Percentiles rank a stretch among this genome's conserved stretches.
phyloP scores from a whole-genome alignment of 2,797 vertebrate species.

The Micrastur ruficollis region DNA sequence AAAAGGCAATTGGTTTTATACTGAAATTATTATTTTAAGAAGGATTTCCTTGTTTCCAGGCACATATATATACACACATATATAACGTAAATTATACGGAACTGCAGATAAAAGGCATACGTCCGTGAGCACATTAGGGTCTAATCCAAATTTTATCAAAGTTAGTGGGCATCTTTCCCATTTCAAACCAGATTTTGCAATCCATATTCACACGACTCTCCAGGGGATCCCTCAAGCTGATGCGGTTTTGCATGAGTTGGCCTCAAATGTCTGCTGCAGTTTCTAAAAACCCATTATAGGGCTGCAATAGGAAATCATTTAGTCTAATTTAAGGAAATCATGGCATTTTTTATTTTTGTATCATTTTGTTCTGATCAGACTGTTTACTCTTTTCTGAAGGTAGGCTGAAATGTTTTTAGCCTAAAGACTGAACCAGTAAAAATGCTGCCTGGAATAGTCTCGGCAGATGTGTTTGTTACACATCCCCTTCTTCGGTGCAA shows the following conservation, averaged over 20 bases:
- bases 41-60: neutral
- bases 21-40: neutral
- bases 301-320: constrained; percentile 47
- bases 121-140: neutral
- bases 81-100: constrained; percentile 9
- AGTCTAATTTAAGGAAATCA: constrained; percentile 50
- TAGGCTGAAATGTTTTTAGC: neutral
- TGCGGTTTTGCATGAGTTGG: constrained; percentile 47
- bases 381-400: constrained; percentile 10
- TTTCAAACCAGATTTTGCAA: constrained; percentile 46
- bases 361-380: neutral
- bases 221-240: constrained; percentile 27
- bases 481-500: neutral
- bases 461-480: neutral
- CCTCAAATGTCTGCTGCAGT: constrained; percentile 21
- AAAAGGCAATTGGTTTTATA: neutral
- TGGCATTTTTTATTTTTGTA: neutral
- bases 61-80: neutral
- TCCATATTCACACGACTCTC: constrained; percentile 42
- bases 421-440: neutral
- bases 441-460: neutral
- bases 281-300: constrained; percentile 26
- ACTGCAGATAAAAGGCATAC: constrained; percentile 24
- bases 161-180: neutral
- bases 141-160: constrained; percentile 49